Percentiles rank a stretch among this genome's conserved stretches.
Evolutionary conservation across 2,888 invertebrate species (phyloP).

Genomic region (Acanthosoma haemorrhoidale): DNA sequence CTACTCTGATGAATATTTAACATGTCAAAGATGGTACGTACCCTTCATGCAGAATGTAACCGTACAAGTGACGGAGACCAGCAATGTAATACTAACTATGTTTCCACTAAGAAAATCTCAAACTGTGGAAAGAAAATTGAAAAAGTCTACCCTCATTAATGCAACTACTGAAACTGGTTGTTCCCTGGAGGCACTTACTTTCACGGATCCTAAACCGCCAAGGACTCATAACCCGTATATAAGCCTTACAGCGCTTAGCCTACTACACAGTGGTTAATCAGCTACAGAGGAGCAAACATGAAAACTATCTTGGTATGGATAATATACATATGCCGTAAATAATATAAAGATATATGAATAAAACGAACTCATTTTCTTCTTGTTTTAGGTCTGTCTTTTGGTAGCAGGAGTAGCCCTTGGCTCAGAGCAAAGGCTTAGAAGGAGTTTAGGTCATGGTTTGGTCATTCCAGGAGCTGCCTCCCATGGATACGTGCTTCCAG

Average conservation of each 20-base stretch:
- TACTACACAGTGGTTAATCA: background rate
- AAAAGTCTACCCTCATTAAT: too few species aligned
- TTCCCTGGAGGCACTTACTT: background rate
- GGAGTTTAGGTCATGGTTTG: background rate
- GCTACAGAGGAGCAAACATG: constrained; percentile 6
- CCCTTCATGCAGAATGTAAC: too few species aligned
- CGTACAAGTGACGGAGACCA: too few species aligned
- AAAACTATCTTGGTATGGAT: background rate
- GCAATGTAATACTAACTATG: too few species aligned
- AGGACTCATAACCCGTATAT: background rate
- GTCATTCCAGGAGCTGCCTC: background rate
- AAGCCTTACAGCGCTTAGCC: background rate
- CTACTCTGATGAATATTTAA: too few species aligned
- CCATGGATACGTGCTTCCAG: background rate
- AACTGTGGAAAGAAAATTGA: too few species aligned
- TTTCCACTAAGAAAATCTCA: too few species aligned
- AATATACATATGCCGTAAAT: too few species aligned
- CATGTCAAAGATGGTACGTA: too few species aligned
- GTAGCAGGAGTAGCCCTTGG: constrained; percentile 1
- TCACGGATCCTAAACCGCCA: background rate
- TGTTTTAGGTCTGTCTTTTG: constrained; percentile 2
- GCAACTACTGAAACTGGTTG: too few species aligned
- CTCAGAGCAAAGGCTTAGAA: background rate
- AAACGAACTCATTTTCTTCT: background rate
- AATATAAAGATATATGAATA: background rate